Base-by-base conservation (phyloP, 2,113 vertebrate genomes). In the Gallinago paraguaiae region DNA sequence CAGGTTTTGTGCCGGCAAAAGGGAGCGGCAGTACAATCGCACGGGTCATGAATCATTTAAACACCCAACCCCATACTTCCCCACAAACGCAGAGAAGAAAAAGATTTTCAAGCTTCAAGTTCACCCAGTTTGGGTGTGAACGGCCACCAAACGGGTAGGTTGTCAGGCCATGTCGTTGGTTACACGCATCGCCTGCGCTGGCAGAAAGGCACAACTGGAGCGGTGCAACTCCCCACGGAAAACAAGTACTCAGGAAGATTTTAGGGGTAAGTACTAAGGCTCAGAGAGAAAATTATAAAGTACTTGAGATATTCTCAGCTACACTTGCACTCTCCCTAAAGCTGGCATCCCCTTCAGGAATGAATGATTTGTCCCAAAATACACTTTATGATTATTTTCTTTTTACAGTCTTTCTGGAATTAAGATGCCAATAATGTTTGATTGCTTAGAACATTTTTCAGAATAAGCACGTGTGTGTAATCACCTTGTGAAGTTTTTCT, bases 11-110 rank as follows among this genome's bases (percentile, higher is more conserved):
- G 83, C 83, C 51, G 15, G 65, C 45, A 53, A 69, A 93, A 87
- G 89, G 93, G 95, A 97, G 95, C n/a, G 88, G 86, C 72, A 45
- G 28, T 71, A 84, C 39, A 90, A 83, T 82, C 68, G 45, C 39
- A 33, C 0, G 20, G 35, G 35, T 27, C 68, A 94, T 79, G 76
- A 94, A 72, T 61, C 71, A 82, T 24, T 82, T 41, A 50, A 70
- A 75, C 81, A 60, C 20, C 25, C 45, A 83, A 33, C 20, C 46
- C 53, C 60, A 37, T 28, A 19, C 9, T 14, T n/a, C 33, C n/a
- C 20, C 59, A 83, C 48, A 69, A 53, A n/a, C 56, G 65, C 17
- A 78, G 31, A 64, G 70, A 30, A 54, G 11, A 64, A 17, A 63
- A 43, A 19, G 0, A 83, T 35, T 90, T 83, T 80, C 27, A 51